Conservation (phyloP, 2,113 vertebrate species). For the Ammodytes marinus region DNA sequence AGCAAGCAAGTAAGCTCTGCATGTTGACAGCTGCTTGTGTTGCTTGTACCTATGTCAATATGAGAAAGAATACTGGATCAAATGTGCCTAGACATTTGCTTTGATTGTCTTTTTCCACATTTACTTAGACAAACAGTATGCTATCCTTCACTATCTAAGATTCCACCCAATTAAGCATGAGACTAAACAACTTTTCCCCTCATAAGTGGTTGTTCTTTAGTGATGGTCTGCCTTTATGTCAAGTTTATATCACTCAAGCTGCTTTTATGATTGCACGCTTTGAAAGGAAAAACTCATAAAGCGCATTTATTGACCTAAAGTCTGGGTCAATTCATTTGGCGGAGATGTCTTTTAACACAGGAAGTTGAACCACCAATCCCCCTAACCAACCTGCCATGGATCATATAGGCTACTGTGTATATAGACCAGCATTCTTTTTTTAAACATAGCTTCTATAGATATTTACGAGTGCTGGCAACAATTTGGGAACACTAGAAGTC, state of each 20-base stretch:
- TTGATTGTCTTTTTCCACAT: constrained; percentile 25
- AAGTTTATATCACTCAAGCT: constrained; percentile 65
- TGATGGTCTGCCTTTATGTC: constrained; percentile 60
- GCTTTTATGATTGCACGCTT: constrained; percentile 71
- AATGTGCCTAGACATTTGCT: neutral
- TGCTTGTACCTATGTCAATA: neutral
- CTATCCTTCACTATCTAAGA: constrained; percentile 63
- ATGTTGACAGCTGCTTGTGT: neutral
- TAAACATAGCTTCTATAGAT: neutral
- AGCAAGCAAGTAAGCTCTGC: neutral
- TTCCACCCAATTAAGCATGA: constrained; percentile 67
- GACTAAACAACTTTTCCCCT: constrained; percentile 53
- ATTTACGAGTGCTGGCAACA: neutral
- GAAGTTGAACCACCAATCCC: constrained; percentile 66
- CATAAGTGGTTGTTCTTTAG: constrained; percentile 54
- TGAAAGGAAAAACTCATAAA: constrained; percentile 81
- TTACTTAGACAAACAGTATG: constrained; percentile 44
- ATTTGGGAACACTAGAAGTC: neutral
- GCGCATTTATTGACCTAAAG: constrained; percentile 72
- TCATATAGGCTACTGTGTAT: neutral
- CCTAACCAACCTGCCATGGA: constrained; percentile 30
- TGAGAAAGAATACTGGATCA: neutral
- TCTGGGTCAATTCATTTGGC: constrained; percentile 78
- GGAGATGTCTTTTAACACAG: constrained; percentile 77
- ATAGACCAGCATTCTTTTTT: neutral